A percentile compares a stretch with the other conserved stretches of the same genome.
Evolutionary conservation across 2,888 invertebrate species (phyloP).

Genomic region (Spisula subtruncata): DNA sequence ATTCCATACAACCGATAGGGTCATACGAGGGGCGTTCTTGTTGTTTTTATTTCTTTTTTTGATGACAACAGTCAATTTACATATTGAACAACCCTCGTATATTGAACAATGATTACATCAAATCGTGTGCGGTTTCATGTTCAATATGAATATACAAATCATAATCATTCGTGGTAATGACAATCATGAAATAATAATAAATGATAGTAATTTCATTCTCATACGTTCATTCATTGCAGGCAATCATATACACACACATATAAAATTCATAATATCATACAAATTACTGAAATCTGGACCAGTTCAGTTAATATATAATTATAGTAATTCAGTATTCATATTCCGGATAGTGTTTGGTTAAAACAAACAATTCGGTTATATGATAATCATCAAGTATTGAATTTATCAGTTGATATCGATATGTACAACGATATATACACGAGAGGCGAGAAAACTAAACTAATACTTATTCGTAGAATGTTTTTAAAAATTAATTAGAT

Average conservation of each 20-base stretch:
- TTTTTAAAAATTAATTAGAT: no score
- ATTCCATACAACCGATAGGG: no score
- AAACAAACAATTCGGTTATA: neutral
- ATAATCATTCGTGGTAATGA: neutral
- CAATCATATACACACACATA: conserved; percentile 1
- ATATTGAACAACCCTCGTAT: no score
- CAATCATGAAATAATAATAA: conserved; percentile 22
- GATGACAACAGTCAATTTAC: no score
- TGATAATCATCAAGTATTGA: no score
- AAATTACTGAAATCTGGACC: neutral
- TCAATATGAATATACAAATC: neutral
- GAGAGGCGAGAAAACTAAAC: no score
- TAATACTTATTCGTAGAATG: no score
- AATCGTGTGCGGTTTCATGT: neutral
- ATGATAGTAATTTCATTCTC: neutral
- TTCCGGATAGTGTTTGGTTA: neutral
- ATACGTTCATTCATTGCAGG: conserved; percentile 8
- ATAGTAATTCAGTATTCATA: neutral
- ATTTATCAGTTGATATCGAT: no score
- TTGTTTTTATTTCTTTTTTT: no score
- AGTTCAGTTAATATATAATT: neutral
- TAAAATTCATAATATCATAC: neutral
- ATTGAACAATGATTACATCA: neutral
- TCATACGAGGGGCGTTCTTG: no score
- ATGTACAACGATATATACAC: no score